phyloP scores from a whole-genome alignment of 2,113 vertebrate genomes.

The Henicopernis longicauda region DNA sequence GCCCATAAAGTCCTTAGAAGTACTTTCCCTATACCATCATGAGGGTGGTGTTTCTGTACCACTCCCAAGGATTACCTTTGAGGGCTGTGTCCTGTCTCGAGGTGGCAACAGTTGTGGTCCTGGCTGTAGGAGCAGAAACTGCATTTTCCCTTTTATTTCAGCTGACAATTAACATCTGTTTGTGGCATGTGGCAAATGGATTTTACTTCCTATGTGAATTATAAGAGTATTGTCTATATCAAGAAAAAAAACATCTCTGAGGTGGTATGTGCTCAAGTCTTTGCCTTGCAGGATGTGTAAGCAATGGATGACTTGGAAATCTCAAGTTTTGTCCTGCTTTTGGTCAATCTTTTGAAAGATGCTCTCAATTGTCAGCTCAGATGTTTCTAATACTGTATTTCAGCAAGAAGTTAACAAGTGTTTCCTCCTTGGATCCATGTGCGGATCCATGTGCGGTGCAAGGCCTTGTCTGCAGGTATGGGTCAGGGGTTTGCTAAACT shows the following conservation, averaged over 20 bases:
- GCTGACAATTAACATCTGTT: not conserved
- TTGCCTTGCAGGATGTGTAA: not conserved
- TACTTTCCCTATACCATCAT: not conserved
- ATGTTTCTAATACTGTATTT: not conserved
- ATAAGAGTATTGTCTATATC: not conserved
- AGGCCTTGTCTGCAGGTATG: not conserved
- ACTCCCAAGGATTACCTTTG: not conserved
- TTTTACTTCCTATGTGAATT: not conserved
- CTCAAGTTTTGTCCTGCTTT: not conserved
- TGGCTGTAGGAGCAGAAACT: not conserved
- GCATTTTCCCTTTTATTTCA: not conserved
- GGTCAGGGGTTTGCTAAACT: not conserved
- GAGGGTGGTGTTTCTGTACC: not conserved
- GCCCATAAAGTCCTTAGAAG: not conserved
- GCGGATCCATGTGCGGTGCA: rapidly evolving
- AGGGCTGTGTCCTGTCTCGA: not conserved
- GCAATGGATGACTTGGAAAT: not conserved
- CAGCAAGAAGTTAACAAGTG: not conserved
- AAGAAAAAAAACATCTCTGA: not conserved
- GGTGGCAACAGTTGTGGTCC: not conserved
- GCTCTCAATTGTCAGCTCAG: not conserved
- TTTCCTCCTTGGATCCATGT: not conserved
- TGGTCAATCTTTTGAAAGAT: not conserved
- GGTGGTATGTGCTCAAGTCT: rapidly evolving
- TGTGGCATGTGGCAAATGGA: not conserved